A percentile compares a stretch with the other conserved stretches of the same genome.
Conservation (phyloP, 1,140 invertebrate species). For the Trigoniulus corallinus region DNA sequence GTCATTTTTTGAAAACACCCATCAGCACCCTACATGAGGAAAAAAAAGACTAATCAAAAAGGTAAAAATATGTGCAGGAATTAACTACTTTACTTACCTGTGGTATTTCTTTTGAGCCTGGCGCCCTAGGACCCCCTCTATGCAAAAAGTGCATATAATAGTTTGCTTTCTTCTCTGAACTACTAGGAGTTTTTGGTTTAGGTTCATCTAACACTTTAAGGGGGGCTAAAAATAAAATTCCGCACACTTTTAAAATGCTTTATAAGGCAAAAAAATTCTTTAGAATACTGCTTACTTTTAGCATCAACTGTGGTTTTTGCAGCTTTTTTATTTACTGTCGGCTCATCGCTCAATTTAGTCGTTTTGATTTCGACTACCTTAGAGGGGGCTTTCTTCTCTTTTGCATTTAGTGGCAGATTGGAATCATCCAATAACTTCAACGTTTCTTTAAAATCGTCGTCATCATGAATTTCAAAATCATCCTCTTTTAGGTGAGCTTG, state of each 20-base stretch:
- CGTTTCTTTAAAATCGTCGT: conserved; percentile 48
- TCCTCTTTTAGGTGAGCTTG: too few relatives aligned
- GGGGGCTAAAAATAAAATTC: background rate
- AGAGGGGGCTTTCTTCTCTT: conserved; percentile 14
- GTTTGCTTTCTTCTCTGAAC: conserved; percentile 43
- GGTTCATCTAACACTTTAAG: background rate
- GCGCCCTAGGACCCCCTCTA: conserved; percentile 53
- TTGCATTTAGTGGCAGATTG: too few relatives aligned
- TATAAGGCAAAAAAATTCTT: background rate
- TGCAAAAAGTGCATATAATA: conserved; percentile 54
- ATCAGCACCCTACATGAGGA: conserved; percentile 41
- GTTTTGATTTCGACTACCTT: too few relatives aligned
- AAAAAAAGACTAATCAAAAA: conserved; percentile 5
- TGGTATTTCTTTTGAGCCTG: conserved; percentile 64
- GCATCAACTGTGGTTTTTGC: background rate
- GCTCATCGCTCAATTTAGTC: conserved; percentile 14
- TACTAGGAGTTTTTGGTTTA: conserved; percentile 4
- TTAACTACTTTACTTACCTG: conserved; percentile 33
- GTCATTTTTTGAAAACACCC: conserved; percentile 55
- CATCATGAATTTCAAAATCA: conserved; percentile 34
- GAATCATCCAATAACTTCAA: conserved; percentile 39
- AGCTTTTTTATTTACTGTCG: conserved; percentile 36
- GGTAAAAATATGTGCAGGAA: conserved; percentile 1
- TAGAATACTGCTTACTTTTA: background rate
- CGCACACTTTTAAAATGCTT: background rate